These are phyloP conservation scores for Romanogobio albipinnatus DNA, from an alignment of 2,113 vertebrate species.

Conservation along the genomic window DNA sequence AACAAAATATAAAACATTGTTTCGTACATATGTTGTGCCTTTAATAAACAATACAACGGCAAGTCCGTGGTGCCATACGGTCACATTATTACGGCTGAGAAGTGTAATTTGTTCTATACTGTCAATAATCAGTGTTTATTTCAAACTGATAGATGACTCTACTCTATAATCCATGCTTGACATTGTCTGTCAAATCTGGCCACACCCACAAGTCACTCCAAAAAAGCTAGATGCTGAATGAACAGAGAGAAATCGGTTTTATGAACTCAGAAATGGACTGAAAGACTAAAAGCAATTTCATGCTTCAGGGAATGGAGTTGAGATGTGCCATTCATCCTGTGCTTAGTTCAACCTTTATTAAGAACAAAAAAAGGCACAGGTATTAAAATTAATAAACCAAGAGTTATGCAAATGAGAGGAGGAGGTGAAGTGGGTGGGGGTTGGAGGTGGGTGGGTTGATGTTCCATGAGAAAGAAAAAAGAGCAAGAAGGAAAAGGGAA, in stretches of 20 bases:
- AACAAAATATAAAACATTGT: no score
- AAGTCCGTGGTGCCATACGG: neutral
- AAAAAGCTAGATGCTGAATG: neutral
- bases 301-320: slow-evolving; percentile 18
- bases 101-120: neutral
- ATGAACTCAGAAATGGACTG: slow-evolving; percentile 4
- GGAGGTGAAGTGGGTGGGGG: no score
- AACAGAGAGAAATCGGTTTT: neutral
- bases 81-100: neutral
- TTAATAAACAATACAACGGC: no score
- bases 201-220: neutral
- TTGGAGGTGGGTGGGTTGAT: neutral
- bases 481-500: neutral
- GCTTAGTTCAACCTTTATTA: slow-evolving; percentile 32
- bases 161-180: neutral
- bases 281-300: slow-evolving; percentile 37
- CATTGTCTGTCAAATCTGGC: neutral
- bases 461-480: neutral
- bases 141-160: neutral
- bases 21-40: no score
- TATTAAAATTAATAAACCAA: slow-evolving; percentile 43
- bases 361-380: slow-evolving; percentile 28
- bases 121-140: neutral
- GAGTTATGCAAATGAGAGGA: neutral
- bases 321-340: slow-evolving; percentile 28